Evolutionary conservation across 2,888 invertebrate species (phyloP).

Genomic region (Bruchidius siliquastri): DNA sequence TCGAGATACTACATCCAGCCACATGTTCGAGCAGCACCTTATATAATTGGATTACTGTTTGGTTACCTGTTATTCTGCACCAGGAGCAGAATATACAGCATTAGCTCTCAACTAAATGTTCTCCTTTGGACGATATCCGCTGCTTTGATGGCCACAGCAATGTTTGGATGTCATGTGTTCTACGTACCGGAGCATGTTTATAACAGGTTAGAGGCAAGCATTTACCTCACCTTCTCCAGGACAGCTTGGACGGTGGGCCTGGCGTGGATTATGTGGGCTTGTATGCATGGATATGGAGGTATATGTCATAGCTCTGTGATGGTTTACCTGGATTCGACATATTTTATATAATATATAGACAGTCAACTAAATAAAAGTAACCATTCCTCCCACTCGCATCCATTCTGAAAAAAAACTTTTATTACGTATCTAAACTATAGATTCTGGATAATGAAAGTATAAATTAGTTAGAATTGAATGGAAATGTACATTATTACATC

Average conservation of each 20-base stretch:
- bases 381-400: too few species aligned
- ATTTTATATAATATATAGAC: too few species aligned
- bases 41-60: constrained; percentile 39
- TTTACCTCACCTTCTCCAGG: constrained; percentile 45
- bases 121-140: constrained; percentile 8
- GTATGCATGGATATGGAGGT: constrained; percentile 50
- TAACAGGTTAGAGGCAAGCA: constrained; percentile 36
- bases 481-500: too few species aligned
- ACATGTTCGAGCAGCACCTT: constrained; percentile 39
- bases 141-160: constrained; percentile 22
- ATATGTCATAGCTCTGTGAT: constrained; percentile 11
- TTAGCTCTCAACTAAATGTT: constrained; percentile 21
- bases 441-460: too few species aligned
- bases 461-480: too few species aligned
- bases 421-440: too few species aligned
- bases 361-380: too few species aligned
- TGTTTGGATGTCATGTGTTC: constrained; percentile 35
- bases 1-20: constrained; percentile 37
- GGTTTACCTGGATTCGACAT: too few species aligned
- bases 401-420: too few species aligned
- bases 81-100: constrained; percentile 24
- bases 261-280: constrained; percentile 52
- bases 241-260: constrained; percentile 49
- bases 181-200: constrained; percentile 36
- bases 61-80: constrained; percentile 37